Evolutionary conservation across 2,888 invertebrate genomes (phyloP).

Genomic region (Macrosoma leucophasiata): DNA sequence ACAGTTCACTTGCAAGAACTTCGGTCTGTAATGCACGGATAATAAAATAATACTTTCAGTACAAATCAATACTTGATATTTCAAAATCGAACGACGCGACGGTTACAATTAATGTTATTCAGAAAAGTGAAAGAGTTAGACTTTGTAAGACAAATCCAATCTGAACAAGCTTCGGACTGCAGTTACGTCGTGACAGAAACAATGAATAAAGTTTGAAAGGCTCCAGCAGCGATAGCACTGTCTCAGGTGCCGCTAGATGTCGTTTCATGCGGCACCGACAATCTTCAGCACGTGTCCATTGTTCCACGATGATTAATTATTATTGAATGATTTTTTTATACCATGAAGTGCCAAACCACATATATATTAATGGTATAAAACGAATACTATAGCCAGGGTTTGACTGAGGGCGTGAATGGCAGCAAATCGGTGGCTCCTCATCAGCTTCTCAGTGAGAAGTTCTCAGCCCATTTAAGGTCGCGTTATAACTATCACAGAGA

Average conservation of each 20-base stretch:
- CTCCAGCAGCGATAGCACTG: slow-evolving; percentile 36
- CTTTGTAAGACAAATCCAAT: slow-evolving; percentile 45
- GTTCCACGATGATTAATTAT: slow-evolving; percentile 22
- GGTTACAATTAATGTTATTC: slow-evolving; percentile 11
- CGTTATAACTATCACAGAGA: too few species aligned
- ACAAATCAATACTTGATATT: background rate
- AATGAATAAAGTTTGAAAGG: slow-evolving; percentile 65
- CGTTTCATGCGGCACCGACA: slow-evolving; percentile 31
- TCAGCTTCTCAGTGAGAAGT: too few species aligned
- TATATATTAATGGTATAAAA: too few species aligned
- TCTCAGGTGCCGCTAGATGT: slow-evolving; percentile 47
- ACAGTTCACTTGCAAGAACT: slow-evolving; percentile 4
- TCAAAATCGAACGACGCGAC: too few species aligned
- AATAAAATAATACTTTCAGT: background rate
- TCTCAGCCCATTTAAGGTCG: too few species aligned
- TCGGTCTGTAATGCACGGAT: background rate
- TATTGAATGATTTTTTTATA: too few species aligned
- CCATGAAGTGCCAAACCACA: too few species aligned
- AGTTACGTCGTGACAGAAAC: slow-evolving; percentile 49
- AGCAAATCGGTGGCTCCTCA: too few species aligned
- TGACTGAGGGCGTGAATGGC: too few species aligned
- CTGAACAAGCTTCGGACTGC: slow-evolving; percentile 36
- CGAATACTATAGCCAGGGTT: too few species aligned
- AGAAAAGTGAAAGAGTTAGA: slow-evolving; percentile 24
- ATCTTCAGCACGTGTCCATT: slow-evolving; percentile 30